Evolutionary conservation across 2,888 invertebrate genomes (phyloP).

Genomic region (Tuta absoluta): DNA sequence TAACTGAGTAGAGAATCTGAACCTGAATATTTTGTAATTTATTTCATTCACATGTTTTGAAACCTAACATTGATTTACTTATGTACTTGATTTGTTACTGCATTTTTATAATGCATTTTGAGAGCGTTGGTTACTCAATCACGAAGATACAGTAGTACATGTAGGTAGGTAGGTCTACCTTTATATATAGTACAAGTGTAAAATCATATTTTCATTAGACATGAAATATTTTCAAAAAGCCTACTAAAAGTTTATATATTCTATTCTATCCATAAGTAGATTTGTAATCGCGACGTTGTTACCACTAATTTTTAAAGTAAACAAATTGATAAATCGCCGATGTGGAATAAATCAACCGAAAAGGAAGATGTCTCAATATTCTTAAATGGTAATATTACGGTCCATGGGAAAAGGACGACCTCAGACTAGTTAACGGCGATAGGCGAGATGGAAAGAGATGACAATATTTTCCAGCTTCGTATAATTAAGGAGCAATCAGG

Average conservation of each 20-base stretch:
- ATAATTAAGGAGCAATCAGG: slow-evolving; percentile 74
- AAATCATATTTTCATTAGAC: no score
- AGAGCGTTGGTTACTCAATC: no score
- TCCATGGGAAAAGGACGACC: slow-evolving; percentile 48
- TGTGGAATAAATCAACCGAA: slow-evolving; percentile 67
- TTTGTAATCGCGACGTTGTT: slow-evolving; percentile 60
- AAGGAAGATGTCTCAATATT: slow-evolving; percentile 76
- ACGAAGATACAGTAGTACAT: no score
- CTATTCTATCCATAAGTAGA: slow-evolving; percentile 53
- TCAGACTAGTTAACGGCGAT: slow-evolving; percentile 33
- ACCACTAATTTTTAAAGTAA: slow-evolving; percentile 78
- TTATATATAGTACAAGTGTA: no score
- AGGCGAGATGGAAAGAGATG: slow-evolving; percentile 54
- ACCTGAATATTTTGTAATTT: no score
- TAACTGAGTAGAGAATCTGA: no score
- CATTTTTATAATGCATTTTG: no score
- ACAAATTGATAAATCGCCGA: slow-evolving; percentile 73
- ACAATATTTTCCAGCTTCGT: slow-evolving; percentile 54
- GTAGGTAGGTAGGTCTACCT: no score
- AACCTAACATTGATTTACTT: no score
- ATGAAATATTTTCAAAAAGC: no score
- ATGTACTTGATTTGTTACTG: no score
- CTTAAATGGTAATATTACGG: slow-evolving; percentile 59
- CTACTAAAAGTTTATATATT: not conserved
- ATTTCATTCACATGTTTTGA: no score